Evolutionary conservation across 2,888 invertebrate genomes (phyloP).

Genomic region (Sinhomidia bicolor): DNA sequence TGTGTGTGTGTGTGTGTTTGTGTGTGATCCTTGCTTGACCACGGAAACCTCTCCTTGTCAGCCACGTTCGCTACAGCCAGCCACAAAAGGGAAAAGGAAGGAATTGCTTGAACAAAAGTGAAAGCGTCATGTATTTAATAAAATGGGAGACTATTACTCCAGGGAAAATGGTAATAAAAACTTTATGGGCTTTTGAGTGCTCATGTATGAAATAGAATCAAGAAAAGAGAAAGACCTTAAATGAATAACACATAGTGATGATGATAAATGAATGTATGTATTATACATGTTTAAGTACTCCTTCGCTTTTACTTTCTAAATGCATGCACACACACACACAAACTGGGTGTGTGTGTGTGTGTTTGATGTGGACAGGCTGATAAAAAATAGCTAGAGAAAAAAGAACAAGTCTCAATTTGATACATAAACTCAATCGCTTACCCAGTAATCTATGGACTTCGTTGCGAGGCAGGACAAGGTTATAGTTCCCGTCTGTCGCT

Average conservation of each 20-base stretch:
- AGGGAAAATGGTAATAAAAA: slow-evolving; percentile 72
- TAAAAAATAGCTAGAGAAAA: too few species aligned
- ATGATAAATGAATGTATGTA: neutral
- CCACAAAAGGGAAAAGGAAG: slow-evolving; percentile 17
- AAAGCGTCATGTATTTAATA: slow-evolving; percentile 64
- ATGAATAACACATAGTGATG: neutral
- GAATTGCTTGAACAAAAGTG: slow-evolving; percentile 20
- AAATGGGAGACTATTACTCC: slow-evolving; percentile 46
- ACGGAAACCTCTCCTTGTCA: slow-evolving; percentile 37
- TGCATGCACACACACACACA: too few species aligned
- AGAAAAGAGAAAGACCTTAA: neutral
- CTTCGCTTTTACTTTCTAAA: neutral
- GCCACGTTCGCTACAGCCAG: neutral
- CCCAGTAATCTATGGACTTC: slow-evolving; percentile 78
- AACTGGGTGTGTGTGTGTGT: too few species aligned
- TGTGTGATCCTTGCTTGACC: slow-evolving; percentile 42
- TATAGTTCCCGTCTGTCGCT: slow-evolving; percentile 75
- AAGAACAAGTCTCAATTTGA: slow-evolving; percentile 6
- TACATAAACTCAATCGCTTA: slow-evolving; percentile 63
- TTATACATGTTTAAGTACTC: neutral
- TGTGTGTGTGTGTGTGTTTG: too few species aligned
- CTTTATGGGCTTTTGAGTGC: slow-evolving; percentile 70
- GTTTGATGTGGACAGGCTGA: neutral
- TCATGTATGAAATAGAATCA: slow-evolving; percentile 38
- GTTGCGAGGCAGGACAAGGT: slow-evolving; percentile 77